phyloP scores from a whole-genome alignment of 2,113 vertebrate genomes.

The Helogale parvula region DNA sequence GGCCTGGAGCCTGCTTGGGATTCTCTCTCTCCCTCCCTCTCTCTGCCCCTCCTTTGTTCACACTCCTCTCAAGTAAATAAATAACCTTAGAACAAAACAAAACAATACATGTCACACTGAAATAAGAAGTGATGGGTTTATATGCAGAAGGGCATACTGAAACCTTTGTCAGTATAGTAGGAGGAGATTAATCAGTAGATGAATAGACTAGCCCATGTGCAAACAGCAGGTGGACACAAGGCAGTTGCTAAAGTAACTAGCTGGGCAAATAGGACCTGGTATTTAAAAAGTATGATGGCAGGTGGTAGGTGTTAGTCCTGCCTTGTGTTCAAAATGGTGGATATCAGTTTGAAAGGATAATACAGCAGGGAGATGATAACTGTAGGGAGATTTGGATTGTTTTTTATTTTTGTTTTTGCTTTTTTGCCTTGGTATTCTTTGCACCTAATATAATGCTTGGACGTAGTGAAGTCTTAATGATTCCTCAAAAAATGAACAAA shows the following conservation, averaged over 20 bases:
- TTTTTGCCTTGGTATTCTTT: constrained; percentile 16
- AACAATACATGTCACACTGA: not conserved
- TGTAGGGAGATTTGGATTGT: not conserved
- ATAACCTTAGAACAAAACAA: no score
- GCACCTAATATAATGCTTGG: not conserved
- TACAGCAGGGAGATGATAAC: not conserved
- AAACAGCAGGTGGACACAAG: not conserved
- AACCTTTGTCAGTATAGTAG: not conserved
- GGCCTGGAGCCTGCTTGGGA: no score
- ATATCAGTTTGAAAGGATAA: constrained; percentile 1
- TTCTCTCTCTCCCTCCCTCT: no score
- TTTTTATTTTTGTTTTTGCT: not conserved
- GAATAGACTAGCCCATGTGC: not conserved
- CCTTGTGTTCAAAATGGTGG: constrained; percentile 38
- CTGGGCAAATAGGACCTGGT: constrained; percentile 42
- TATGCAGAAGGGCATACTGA: not conserved
- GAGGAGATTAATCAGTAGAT: not conserved
- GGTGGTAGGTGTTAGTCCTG: constrained; percentile 16
- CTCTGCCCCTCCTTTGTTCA: no score
- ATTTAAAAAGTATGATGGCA: constrained; percentile 45
- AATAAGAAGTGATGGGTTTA: not conserved
- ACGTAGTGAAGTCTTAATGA: not conserved
- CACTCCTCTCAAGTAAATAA: no score
- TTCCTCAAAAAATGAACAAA: not conserved
- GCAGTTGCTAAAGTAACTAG: constrained; percentile 52